Base-by-base conservation (phyloP, 2,888 invertebrate species). In the Encarsia formosa region DNA sequence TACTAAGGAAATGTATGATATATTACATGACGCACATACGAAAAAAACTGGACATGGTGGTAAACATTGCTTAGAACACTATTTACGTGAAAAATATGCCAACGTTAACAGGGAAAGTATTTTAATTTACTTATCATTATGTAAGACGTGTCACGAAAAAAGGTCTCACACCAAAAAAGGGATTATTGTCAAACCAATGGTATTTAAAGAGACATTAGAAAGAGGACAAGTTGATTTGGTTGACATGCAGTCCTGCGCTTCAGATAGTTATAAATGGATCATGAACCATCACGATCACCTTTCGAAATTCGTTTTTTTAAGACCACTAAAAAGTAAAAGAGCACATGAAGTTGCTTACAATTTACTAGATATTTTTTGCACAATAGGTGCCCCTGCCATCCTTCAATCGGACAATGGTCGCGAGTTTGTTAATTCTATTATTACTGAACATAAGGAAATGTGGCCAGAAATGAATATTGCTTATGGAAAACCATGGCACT, bases 11-110 rank as follows among this genome's bases (percentile, higher is more conserved):
- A 54, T 63, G 56, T 65, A 35, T 18, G 34, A 34, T 61, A 61
- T 63, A 58, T 60, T 65, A 50, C 58, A 54, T 46, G 61, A 63
- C 57, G 59, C 58, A 57, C 63, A 64, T 54, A 53, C 57, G n/a
- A n/a, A n/a, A 41, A 52, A 59, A 59, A 65, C 47, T 56, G 61
- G 63, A 54, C 59, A 66, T 52, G 63, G 63, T 59, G 64, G 62
- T 58, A 63, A 59, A 61, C 60, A 58, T 53, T 53, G 61, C 41
- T 63, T 65, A 61, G 53, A 64, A 46, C 61, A 63, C 57, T 61
- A 65, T 53, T 59, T 64, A 53, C 60, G 65, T 62, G 48, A 59
- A 54, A 61, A 58, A 60, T 65, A 66, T 57, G 64, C 64, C 61
- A 63, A 65, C 58, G 54, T 63, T 59, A 65, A 63, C 40, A 58